phyloP scores from a whole-genome alignment of 2,113 vertebrate species.

The Dipodomys spectabilis region DNA sequence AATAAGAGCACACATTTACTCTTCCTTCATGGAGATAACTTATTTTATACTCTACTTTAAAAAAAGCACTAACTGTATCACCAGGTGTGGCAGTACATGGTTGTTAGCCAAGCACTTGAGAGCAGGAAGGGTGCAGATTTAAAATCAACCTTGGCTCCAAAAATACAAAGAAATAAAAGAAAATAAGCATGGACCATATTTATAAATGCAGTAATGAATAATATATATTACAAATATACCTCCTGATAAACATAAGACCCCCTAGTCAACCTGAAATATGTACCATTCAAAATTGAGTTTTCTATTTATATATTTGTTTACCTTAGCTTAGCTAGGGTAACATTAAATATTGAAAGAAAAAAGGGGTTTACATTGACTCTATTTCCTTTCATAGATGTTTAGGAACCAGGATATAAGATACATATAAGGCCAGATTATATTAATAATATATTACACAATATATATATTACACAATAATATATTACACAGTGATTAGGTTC shows the following conservation, averaged over 20 bases:
- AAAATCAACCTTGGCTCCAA: background rate
- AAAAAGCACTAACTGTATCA: background rate
- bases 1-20: background rate
- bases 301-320: constrained; percentile 22
- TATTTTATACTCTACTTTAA: constrained; percentile 13
- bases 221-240: background rate
- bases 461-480: too few relatives aligned
- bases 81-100: background rate
- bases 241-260: background rate
- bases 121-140: background rate
- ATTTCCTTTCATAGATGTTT: constrained; percentile 17
- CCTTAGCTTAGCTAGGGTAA: constrained; percentile 1
- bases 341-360: background rate
- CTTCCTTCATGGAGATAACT: constrained; percentile 5
- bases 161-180: background rate
- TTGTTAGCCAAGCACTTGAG: background rate
- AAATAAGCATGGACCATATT: constrained; percentile 18
- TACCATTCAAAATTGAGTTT: background rate
- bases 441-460: background rate
- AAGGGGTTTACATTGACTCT: background rate
- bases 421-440: background rate
- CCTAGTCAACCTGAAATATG: constrained; percentile 43
- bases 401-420: background rate
- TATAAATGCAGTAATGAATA: background rate
- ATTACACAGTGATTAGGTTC: background rate